These are phyloP conservation scores for Nothoprocta perdicaria DNA, from an alignment of 2,113 vertebrate species.

Conservation along the genomic window DNA sequence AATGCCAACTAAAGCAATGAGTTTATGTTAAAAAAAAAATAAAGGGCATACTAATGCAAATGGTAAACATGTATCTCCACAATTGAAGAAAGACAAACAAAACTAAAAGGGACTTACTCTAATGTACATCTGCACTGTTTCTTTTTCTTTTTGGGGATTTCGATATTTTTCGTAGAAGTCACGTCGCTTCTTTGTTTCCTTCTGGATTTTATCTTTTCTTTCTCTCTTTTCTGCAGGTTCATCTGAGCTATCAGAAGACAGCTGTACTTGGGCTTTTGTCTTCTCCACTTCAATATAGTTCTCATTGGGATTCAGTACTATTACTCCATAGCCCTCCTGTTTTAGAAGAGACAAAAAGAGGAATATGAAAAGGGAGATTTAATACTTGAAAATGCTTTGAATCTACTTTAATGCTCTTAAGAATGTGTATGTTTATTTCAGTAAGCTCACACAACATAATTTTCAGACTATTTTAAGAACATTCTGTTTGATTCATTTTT, in stretches of 20 bases:
- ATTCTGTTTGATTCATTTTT: background rate
- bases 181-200: slow-evolving; percentile 90
- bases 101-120: slow-evolving; percentile 83
- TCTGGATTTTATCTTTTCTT: slow-evolving; percentile 87
- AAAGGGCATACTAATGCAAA: background rate
- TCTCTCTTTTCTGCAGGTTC: slow-evolving; percentile 96
- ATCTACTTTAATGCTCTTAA: slow-evolving; percentile 41
- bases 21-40: background rate
- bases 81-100: slow-evolving; percentile 5
- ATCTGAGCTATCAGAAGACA: slow-evolving; percentile 85
- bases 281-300: slow-evolving; percentile 97
- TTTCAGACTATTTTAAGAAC: slow-evolving; percentile 10
- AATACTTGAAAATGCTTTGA: slow-evolving; percentile 42
- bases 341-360: slow-evolving; percentile 59
- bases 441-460: background rate
- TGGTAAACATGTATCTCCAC: background rate
- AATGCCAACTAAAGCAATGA: background rate
- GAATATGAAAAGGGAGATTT: slow-evolving; percentile 73
- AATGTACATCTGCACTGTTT: slow-evolving; percentile 90
- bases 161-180: slow-evolving; percentile 97
- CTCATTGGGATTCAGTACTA: slow-evolving; percentile 98
- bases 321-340: slow-evolving; percentile 94
- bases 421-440: slow-evolving; percentile 34
- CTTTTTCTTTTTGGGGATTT: slow-evolving; percentile 95
- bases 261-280: slow-evolving; percentile 77